Conservation (phyloP, 2,888 invertebrate genomes). For the Parapristionchus giblindavisi region DNA sequence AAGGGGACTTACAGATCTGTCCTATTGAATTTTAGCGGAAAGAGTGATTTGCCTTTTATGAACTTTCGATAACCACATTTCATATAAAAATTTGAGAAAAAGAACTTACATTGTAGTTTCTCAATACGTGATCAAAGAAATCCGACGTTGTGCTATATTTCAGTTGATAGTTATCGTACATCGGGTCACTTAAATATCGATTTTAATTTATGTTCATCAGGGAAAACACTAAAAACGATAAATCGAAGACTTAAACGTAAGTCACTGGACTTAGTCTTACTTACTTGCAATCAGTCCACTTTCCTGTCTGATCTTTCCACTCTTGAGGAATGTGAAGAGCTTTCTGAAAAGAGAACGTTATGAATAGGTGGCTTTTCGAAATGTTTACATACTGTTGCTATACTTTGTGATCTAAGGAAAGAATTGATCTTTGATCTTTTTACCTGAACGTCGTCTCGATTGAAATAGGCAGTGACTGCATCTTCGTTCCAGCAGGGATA, state of each 20-base stretch:
- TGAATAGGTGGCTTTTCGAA: too few species aligned
- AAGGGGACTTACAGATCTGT: slow-evolving; percentile 16
- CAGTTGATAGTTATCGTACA: slow-evolving; percentile 50
- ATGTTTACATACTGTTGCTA: too few species aligned
- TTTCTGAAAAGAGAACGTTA: slow-evolving; percentile 45
- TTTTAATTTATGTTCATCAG: not conserved
- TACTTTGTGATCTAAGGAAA: too few species aligned
- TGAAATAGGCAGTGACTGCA: slow-evolving; percentile 58
- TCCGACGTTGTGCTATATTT: slow-evolving; percentile 50
- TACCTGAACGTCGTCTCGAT: slow-evolving; percentile 45
- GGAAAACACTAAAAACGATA: slow-evolving; percentile 6
- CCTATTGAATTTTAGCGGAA: too few species aligned
- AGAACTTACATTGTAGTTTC: slow-evolving; percentile 33
- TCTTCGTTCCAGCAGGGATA: slow-evolving; percentile 65
- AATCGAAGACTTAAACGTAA: slow-evolving; percentile 31
- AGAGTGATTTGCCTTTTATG: too few species aligned
- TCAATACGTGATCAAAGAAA: slow-evolving; percentile 50
- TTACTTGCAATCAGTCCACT: slow-evolving; percentile 58
- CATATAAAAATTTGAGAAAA: slow-evolving; percentile 38
- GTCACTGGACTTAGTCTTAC: too few species aligned
- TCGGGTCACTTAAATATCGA: slow-evolving; percentile 34
- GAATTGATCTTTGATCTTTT: too few species aligned
- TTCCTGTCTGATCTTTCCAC: slow-evolving; percentile 46
- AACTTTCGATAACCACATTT: too few species aligned
- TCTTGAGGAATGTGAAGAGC: slow-evolving; percentile 56